Evolutionary conservation across 2,888 invertebrate genomes (phyloP), one percentile per base, ranked within the genome.

Genomic region (Scrobipalpa atriplicella): DNA sequence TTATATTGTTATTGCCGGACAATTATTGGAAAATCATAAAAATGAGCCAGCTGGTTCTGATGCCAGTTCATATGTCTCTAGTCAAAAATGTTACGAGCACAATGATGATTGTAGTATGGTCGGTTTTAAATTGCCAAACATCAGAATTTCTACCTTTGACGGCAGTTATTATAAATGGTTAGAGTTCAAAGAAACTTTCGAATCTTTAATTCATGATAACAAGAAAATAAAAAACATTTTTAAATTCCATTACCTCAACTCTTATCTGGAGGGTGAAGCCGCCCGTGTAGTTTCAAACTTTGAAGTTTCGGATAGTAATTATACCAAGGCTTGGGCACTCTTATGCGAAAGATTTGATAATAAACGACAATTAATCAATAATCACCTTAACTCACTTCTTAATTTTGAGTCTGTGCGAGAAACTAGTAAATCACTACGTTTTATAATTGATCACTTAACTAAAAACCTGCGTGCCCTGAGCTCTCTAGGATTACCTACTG

Each of bases 391-490:
- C 13, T 41, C 41, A 41, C 13, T 41, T 9, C 8, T 41, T 2
- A 41, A 41, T 41, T 11, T 41, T 41, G 41, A 41, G 13, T 41
- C 41, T 41, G 13, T 41, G 11, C 41, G 41, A 11, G 41, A 41
- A 41, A 11, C 41, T 13, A 13, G 13, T 9, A 41, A 41, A 41
- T 41, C 41, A 5, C 13, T 41, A 41, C 9, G 11, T 41, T 41
- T 56, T 10, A 10, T 56, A 5, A 29, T 29, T 29, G 39, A 60
- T 10, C 36, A 60, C n/a, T 11, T 60, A n/a, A 60, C n/a, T 13
- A 60, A 60, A 16, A 38, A 60, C 39, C 18, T 60, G 10, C 36
- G 60, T 13, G 60, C 60, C 3, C 60, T 60, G 6, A 13, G 9
- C n/a, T 13, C 38, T 19, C 16, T 60, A 13, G 60, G 60, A 3